These are phyloP conservation scores for Eilema sororculum DNA, from an alignment of 2,888 invertebrate genomes.

Conservation along the genomic window DNA sequence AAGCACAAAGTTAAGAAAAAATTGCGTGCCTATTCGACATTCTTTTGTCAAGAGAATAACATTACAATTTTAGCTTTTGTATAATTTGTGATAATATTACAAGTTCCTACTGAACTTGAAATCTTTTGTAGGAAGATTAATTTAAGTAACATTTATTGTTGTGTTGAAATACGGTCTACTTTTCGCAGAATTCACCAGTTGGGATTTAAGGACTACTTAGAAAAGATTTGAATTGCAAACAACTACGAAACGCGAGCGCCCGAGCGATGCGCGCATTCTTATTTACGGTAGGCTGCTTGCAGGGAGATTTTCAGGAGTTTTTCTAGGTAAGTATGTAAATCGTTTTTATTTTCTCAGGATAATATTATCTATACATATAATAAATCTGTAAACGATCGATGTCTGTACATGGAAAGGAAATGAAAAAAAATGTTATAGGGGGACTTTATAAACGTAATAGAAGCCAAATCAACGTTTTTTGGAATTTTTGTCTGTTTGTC, in stretches of 20 bases:
- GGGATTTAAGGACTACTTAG: slow-evolving; percentile 2
- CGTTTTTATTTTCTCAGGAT: neutral
- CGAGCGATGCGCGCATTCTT: neutral
- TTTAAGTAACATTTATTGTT: neutral
- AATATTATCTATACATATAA: too few relatives aligned
- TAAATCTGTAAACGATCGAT: too few relatives aligned
- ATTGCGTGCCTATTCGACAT: too few relatives aligned
- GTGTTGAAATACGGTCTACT: neutral
- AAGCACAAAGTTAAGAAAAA: too few relatives aligned
- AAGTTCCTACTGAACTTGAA: neutral
- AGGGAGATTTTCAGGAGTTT: neutral
- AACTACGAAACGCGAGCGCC: neutral
- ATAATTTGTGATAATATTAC: neutral
- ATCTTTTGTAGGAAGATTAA: neutral
- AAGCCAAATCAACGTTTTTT: too few relatives aligned
- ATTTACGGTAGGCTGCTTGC: slow-evolving; percentile 4
- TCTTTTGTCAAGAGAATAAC: too few relatives aligned
- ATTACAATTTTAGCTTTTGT: too few relatives aligned
- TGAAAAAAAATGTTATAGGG: too few relatives aligned
- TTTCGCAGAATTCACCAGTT: neutral
- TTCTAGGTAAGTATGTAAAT: neutral
- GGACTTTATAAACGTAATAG: too few relatives aligned
- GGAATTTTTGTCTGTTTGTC: too few relatives aligned
- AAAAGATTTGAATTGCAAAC: slow-evolving; percentile 12
- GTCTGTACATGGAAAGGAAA: too few relatives aligned